phyloP scores from a whole-genome alignment of 2,113 vertebrate genomes.

The Corythaeola cristata region DNA sequence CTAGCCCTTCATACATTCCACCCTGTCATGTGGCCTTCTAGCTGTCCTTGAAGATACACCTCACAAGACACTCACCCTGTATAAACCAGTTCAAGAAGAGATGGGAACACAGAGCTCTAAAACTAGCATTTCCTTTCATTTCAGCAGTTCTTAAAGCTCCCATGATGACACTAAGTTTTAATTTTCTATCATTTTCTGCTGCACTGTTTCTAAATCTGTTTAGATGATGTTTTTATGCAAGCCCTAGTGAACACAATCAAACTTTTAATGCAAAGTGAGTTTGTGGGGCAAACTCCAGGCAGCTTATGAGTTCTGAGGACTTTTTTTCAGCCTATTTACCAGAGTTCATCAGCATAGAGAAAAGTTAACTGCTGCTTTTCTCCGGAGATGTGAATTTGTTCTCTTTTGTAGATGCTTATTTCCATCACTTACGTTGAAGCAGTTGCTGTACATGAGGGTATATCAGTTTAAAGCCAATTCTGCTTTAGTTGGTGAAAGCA shows the following conservation, averaged over 20 bases:
- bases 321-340: background rate
- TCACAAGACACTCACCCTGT: background rate
- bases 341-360: background rate
- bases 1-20: background rate
- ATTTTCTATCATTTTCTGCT: conserved; percentile 17
- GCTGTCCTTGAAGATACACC: background rate
- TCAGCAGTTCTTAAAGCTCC: conserved; percentile 12
- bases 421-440: background rate
- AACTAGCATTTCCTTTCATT: background rate
- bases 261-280: background rate
- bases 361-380: background rate
- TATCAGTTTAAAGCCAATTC: background rate
- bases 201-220: background rate
- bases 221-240: background rate
- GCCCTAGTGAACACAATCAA: background rate
- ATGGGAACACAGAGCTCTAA: background rate
- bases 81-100: background rate
- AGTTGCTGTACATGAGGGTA: background rate
- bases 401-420: background rate
- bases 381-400: background rate
- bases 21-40: background rate
- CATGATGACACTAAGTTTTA: background rate
- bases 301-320: background rate
- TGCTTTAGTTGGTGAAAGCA: background rate
- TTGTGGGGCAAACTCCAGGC: background rate